Conservation (phyloP, 2,113 vertebrate species). For the Piprites chloris region DNA sequence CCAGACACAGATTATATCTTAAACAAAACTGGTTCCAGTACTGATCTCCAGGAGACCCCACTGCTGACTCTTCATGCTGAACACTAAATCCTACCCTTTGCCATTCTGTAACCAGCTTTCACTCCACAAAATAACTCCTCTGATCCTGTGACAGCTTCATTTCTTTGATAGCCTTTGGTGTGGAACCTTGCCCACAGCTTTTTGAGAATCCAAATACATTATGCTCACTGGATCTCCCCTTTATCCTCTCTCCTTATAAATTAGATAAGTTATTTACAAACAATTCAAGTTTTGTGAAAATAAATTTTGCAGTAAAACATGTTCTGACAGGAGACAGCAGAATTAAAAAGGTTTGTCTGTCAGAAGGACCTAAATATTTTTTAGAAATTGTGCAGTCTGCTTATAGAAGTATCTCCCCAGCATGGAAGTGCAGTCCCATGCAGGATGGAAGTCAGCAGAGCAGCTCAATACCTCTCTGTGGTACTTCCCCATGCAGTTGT, state of each 20-base stretch:
- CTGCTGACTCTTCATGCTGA: background rate
- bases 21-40: background rate
- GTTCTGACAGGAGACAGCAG: background rate
- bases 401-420: background rate
- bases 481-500: background rate
- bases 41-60: background rate
- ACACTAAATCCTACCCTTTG: background rate
- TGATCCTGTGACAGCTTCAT: background rate
- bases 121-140: background rate
- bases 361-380: background rate
- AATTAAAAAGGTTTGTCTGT: background rate
- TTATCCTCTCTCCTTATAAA: background rate
- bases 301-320: background rate
- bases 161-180: background rate
- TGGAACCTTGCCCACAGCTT: background rate
- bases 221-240: background rate
- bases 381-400: background rate
- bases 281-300: background rate
- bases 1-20: background rate
- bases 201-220: background rate
- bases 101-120: background rate
- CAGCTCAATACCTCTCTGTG: background rate
- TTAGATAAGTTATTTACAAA: background rate
- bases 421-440: fast-evolving
- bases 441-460: background rate